Base-by-base conservation (phyloP, 2,797 vertebrate genomes). In the Falco cherrug region DNA sequence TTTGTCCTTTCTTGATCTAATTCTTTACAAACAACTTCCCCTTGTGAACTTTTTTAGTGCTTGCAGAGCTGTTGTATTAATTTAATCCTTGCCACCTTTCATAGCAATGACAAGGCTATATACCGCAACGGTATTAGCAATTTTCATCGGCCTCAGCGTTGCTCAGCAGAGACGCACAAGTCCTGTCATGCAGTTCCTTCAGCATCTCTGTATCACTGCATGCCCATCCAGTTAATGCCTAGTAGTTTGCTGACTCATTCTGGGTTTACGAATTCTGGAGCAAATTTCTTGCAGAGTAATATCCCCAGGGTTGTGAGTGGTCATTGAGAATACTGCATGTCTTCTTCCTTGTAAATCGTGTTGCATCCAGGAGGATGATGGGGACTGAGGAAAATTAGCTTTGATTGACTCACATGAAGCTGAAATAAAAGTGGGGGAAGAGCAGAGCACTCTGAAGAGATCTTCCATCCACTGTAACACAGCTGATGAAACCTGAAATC, bases 71-170 rank as follows among this genome's bases (percentile, higher is more conserved):
- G 4, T 29, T 71, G 8, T 11, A 50, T 69, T 79, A 5, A 11
- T 83, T 75, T 77, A 53, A 43, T 92, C 41, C 45, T 73, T 65
- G 21, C 39, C 20, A 48, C 24, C 28, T 67, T 31, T 81, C 37
- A 10, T 12, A 61, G 61, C 18, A 35, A 33, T 19, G 47, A 6
- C 16, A 61, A 41, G 28, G 25, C 31, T 39, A 4, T 22, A 2
- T 28, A 9, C 31, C 6, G 1, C 0, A 4, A 15, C 11, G 26
- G 31, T 29, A 24, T 53, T 13, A 18, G 47, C 29, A 33, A 47
- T 65, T 85, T 50, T 47, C 22, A 2, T 51, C 37, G 41, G n/a
- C 31, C 24, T 91, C 10, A 1, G 11, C 16, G 18, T 16, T 43
- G 33, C 9, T 65, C 37, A n/a, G 47, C 47, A 16, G 33, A 45